Evolutionary conservation across 2,113 vertebrate genomes (phyloP).

Genomic region (Ceuthmochares aereus): DNA sequence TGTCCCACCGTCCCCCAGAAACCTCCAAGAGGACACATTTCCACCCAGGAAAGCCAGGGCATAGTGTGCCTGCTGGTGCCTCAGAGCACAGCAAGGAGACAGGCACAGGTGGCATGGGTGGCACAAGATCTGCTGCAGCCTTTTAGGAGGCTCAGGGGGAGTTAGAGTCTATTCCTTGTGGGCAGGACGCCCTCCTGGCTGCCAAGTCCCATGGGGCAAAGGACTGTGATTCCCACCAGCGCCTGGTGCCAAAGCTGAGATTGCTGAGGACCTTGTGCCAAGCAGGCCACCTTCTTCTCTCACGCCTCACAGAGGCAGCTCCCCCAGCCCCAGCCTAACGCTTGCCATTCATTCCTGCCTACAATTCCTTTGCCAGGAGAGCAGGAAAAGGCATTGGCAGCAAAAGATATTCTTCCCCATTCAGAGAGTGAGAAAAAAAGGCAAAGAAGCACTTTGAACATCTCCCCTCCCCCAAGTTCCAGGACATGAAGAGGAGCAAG

Average conservation of each 20-base stretch:
- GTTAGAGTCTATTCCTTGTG: rapidly evolving
- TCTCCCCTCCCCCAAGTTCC: neutral
- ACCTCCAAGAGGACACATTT: neutral
- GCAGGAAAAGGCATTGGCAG: neutral
- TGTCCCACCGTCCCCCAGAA: neutral
- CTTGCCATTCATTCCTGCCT: neutral
- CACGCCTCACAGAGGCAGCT: rapidly evolving
- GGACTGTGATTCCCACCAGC: neutral
- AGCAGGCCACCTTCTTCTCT: neutral
- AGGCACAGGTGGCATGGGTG: rapidly evolving
- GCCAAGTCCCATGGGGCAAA: rapidly evolving
- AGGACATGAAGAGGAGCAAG: neutral
- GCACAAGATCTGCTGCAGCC: neutral
- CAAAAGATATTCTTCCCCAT: neutral
- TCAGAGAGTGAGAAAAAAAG: neutral
- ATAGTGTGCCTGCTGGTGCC: neutral
- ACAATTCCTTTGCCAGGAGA: neutral
- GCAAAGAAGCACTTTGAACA: neutral
- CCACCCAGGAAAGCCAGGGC: neutral
- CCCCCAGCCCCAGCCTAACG: neutral
- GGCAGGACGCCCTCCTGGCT: neutral
- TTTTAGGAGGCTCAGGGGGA: neutral
- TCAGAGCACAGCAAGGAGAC: neutral
- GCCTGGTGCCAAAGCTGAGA: neutral
- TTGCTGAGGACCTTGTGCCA: neutral